phyloP scores from a whole-genome alignment of 2,113 vertebrate genomes.

The Proterorhinus semilunaris region DNA sequence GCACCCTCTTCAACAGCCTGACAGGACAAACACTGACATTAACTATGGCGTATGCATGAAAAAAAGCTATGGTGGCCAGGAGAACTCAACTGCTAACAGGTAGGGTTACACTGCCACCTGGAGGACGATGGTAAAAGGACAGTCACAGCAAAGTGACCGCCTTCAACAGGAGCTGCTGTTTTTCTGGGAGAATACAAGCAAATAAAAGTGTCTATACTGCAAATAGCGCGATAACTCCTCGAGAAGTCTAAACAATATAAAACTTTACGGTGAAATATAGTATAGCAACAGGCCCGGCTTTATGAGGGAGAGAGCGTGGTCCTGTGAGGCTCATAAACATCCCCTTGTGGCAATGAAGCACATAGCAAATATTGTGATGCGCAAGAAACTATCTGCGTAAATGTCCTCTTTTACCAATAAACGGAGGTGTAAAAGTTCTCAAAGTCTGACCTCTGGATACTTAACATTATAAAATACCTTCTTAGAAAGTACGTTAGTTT shows the following conservation, averaged over 20 bases:
- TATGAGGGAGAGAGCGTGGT: constrained; percentile 6
- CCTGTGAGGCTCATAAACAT: constrained; percentile 16
- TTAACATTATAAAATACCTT: no score
- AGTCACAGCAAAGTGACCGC: background rate
- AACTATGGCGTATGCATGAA: background rate
- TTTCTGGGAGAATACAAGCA: background rate
- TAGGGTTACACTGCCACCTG: constrained; percentile 36
- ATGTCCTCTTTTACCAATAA: background rate
- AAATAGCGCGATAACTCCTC: background rate
- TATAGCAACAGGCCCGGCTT: constrained; percentile 14
- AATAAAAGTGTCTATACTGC: constrained; percentile 5
- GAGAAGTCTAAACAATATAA: constrained; percentile 11
- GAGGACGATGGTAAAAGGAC: constrained; percentile 16
- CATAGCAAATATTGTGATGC: background rate
- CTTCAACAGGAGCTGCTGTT: background rate
- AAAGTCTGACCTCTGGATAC: background rate
- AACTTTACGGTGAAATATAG: constrained; percentile 13
- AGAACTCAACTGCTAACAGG: constrained; percentile 11
- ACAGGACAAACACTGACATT: background rate
- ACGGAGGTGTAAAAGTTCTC: background rate
- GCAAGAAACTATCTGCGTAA: background rate
- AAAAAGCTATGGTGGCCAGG: background rate
- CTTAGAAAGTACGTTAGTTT: no score
- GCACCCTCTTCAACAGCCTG: constrained; percentile 14
- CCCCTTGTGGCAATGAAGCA: constrained; percentile 33